Evolutionary conservation across 2,113 vertebrate species (phyloP), one percentile per base, ranked within the genome.

Genomic region (Numida meleagris): DNA sequence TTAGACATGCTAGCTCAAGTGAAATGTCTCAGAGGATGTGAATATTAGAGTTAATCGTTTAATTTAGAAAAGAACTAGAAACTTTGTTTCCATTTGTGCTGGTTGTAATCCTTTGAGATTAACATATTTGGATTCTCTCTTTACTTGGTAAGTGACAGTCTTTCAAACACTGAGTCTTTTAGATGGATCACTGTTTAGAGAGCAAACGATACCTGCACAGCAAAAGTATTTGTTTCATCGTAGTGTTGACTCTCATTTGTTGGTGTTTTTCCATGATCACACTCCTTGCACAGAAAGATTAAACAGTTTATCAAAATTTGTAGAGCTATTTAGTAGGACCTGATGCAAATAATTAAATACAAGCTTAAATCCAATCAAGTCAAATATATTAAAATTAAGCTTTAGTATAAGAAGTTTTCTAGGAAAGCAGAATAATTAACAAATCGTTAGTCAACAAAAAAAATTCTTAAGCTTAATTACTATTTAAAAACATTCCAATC

Each of bases 41-140:
- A 91, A 84, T 95, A 95, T 92, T 88, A 94, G 38, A 86, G 85
- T 68, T 97, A 91, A 96, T 95, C 96, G 93, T 95, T 97, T 96
- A 95, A 97, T 95, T 96, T 95, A 94, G 79, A 93, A 95, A 91
- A 94, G 78, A 93, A 63, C 55, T 81, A 6, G 62, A 77, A 96
- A 92, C 70, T 91, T 88, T 72, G 42, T 74, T 80, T 70, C 61
- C 88, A 88, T 95, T 96, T 95, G 43, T 67, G 81, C 55, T 91
- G 74, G n/a, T 88, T 91, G 67, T 83, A 93, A 80, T 65, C 85
- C 73, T 89, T 67, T n/a, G 80, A 85, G 65, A 94, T 89, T 90
- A 86, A 95, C 19, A 21, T 33, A 2, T 94, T 96, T 95, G 59
- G 74, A 75, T 27, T 57, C 48, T 95, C 81, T 96, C 95, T 97